Base-by-base conservation (phyloP, 2,113 vertebrate species). In the Cyphomyrus plagiostoma region DNA sequence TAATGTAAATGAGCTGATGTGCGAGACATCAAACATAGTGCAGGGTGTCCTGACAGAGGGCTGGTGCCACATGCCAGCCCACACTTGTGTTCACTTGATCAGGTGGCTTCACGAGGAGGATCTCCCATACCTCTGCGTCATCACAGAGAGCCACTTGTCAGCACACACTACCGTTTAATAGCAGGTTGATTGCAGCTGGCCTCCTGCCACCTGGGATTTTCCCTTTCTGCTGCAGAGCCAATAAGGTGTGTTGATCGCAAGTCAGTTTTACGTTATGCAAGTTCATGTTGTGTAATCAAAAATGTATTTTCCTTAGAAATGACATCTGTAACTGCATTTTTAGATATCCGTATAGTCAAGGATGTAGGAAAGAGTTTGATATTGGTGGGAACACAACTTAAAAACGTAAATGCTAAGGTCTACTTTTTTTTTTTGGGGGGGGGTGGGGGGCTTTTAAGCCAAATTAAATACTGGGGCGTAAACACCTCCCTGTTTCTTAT, bases 81-180 rank as follows among this genome's bases (percentile, higher is more conserved):
- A 42, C 74, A 84, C 45, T 8, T 39, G 82, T 83, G 17, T 46
- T 21, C 80, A 83, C 19, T 7, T 21, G 23, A 83, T 13, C 6
- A 23, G 45, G 80, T 48, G 39, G n/a, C 80, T 21, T 48, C 21
- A 11, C 15, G 4, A 42, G 8, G 9, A 45, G 80, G 42, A 11
- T 84, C 42, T 11, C 19, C 45, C 19, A 11, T n/a, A 46, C 17
- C 11, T 23, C 21, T 84, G 2, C 19, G n/a, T 84, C 82, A 13
- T 1, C 48, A 30, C 85, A 86, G n/a, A 50, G 45, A 17, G 86
- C 90, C 90, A 46, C 82, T 48, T 84, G 93, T 94, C 94, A 94
- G 91, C 93, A 94, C 91, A 23, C 91, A 91, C 94, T 95, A 91
- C 93, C 90, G 94, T 93, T 94, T 93, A 94, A 95, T 94, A 91